Percentiles rank a stretch among this genome's conserved stretches.
These are phyloP conservation scores for Brachionus koreanus DNA, from an alignment of 1,140 invertebrate genomes.

Conservation along the genomic window DNA sequence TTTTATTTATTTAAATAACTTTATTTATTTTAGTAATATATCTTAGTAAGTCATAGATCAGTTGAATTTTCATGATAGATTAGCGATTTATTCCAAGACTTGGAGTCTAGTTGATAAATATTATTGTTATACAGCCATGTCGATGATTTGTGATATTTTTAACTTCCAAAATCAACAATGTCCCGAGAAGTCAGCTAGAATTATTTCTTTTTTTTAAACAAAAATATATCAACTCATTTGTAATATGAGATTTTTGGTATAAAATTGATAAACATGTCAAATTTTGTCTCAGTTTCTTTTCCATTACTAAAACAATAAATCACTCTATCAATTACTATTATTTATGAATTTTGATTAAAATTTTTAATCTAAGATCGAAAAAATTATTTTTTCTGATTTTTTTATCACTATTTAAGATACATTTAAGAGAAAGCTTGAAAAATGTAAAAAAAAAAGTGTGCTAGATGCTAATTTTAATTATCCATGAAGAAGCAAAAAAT, in stretches of 20 bases:
- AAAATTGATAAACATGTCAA: neutral
- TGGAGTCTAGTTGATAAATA: neutral
- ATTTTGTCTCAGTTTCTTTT: neutral
- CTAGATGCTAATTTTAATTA: neutral
- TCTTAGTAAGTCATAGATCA: conserved; percentile 1
- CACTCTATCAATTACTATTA: neutral
- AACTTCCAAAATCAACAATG: neutral
- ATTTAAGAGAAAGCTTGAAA: too few relatives aligned
- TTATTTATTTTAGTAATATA: neutral
- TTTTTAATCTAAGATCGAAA: too few relatives aligned
- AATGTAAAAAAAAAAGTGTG: too few relatives aligned
- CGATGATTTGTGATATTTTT: neutral
- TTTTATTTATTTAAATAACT: neutral
- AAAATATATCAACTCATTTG: neutral
- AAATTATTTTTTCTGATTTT: too few relatives aligned
- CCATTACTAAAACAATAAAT: neutral
- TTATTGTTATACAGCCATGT: neutral
- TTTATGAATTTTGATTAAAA: too few relatives aligned
- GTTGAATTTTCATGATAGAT: neutral
- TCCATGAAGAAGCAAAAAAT: neutral
- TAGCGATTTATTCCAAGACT: neutral
- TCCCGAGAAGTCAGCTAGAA: neutral
- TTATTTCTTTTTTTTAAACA: neutral
- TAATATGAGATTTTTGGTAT: neutral
- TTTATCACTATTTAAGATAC: too few relatives aligned